Evolutionary conservation across 1,140 invertebrate species (phyloP), one percentile per base, ranked within the genome.

Genomic region (Zaprionus taronus): DNA sequence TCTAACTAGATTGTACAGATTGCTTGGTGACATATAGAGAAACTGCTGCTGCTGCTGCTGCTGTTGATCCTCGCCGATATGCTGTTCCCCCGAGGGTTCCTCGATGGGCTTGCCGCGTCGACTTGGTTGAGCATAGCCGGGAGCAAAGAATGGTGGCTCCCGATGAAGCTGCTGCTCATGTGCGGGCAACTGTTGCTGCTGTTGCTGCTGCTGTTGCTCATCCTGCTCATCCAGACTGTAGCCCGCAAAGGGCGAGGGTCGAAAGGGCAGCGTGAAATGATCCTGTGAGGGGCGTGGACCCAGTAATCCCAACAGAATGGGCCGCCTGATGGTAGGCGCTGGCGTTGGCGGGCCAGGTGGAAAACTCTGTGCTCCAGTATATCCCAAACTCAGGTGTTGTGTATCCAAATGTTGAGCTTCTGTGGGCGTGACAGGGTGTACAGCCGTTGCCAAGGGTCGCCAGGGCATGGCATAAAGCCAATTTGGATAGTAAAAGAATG

Each of bases 1-100:
- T 63, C 69, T 77, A 9, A 86, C 49, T 26, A 87, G 38, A 63
- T 80, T 74, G 51, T 86, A 86, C 1, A 62, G 5, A 72, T 73
- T 63, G 24, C 11, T 20, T 0, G 64, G 58, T 1, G 75, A 73
- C 71, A 77, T 73, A 20, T 77, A 77, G 1, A 68, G n/a, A 58
- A 22, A 77, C 11, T 60, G 28, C 28, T 28, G 28, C 28, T 28
- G 24, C 24, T 28, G 24, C 4, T 72, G 70, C 47, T 66, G 60
- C 47, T 66, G 60, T 34, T 65, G 49, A 38, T 68, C 31, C 47
- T 73, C 11, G 24, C 62, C 22, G 14, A 70, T 36, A 20, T 49
- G 60, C 24, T 57, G 58, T 7, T 72, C 58, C 5, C 51, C 49
- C 20, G 31, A 55, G 14, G 44, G 11, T 20, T 62, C 68, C 34